Percentiles rank a stretch among this genome's conserved stretches.
Conservation (phyloP, 2,113 vertebrate genomes). For the Raja brachyura region DNA sequence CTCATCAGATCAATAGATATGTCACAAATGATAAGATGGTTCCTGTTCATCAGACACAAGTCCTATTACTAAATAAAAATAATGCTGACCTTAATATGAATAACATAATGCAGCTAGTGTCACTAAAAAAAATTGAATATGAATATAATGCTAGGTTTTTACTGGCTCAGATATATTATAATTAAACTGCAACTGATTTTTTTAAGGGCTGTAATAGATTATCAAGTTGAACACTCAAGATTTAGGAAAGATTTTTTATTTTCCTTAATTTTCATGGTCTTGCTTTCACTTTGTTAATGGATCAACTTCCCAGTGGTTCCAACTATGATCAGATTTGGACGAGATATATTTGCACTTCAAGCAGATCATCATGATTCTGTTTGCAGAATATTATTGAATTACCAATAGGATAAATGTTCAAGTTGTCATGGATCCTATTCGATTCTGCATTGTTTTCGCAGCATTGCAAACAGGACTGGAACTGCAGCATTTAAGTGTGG, state of each 20-base stretch:
- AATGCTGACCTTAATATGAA: background rate
- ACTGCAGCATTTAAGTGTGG: background rate
- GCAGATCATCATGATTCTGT: background rate
- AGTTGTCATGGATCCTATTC: background rate
- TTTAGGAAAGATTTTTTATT: background rate
- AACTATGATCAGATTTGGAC: no score
- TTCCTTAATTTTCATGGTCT: background rate
- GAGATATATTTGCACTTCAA: background rate
- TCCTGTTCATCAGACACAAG: background rate
- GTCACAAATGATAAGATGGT: background rate
- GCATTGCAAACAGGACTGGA: background rate
- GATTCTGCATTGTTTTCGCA: background rate
- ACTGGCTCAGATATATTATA: background rate
- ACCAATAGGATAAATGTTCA: background rate
- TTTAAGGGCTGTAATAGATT: background rate
- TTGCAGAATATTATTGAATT: constrained; percentile 1
- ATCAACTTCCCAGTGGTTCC: background rate
- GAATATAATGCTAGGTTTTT: background rate
- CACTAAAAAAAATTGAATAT: background rate
- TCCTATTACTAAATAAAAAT: background rate
- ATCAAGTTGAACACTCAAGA: background rate
- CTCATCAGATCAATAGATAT: background rate
- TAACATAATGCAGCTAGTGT: background rate
- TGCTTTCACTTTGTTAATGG: background rate
- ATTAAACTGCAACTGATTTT: background rate